Evolutionary conservation across 1,140 invertebrate species (phyloP).

Genomic region (Phymastichus coffea): DNA sequence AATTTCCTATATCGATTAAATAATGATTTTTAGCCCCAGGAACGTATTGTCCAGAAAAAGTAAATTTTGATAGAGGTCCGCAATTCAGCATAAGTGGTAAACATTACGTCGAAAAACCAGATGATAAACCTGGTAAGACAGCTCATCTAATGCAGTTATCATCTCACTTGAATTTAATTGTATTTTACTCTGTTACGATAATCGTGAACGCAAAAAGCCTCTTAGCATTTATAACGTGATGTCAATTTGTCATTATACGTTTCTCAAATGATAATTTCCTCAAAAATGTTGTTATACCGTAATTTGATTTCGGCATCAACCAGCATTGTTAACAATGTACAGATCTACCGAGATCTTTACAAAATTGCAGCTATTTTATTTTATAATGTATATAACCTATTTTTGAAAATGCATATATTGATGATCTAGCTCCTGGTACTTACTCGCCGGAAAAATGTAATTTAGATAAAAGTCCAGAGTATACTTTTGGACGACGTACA

Average conservation of each 20-base stretch:
- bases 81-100: constrained; percentile 61
- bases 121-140: constrained; percentile 48
- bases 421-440: constrained; percentile 54
- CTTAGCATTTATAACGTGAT: no score
- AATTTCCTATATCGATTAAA: background rate
- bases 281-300: no score
- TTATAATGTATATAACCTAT: constrained; percentile 10
- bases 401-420: no score
- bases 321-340: no score
- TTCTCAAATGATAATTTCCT: no score
- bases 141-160: no score
- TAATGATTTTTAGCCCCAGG: constrained; percentile 12
- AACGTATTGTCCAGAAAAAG: constrained; percentile 35
- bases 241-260: no score
- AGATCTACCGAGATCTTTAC: constrained; percentile 49
- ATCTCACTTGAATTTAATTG: no score
- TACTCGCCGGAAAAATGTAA: constrained; percentile 64
- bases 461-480: constrained; percentile 59
- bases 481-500: constrained; percentile 61
- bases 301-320: no score
- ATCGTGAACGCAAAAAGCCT: no score
- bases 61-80: constrained; percentile 60
- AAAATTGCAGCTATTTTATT: constrained; percentile 63
- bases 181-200: no score
- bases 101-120: constrained; percentile 50